Base-by-base conservation (phyloP, 2,797 vertebrate genomes). In the Knipowitschia caucasica region DNA sequence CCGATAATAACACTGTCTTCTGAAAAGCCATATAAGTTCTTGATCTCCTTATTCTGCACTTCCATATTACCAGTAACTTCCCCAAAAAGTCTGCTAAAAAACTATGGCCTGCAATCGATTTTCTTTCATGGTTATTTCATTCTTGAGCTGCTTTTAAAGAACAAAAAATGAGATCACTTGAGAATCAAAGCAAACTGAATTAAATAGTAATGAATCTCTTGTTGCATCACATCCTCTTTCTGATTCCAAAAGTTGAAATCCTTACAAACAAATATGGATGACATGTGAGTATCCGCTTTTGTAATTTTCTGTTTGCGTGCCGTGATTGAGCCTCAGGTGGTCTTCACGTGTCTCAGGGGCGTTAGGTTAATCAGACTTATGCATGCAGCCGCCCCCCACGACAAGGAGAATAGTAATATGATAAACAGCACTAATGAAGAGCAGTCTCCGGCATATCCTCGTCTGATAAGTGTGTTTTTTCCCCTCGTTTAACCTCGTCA, bases 401-500 rank as follows among this genome's bases (percentile, higher is more conserved):
- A 11, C 62, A 54, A 44, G 57, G 65, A 57, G 67, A 66, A 73
- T 57, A 42, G 53, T 35, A 47, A 67, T 55, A 65, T 56, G 56
- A 62, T 81, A 77, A 82, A 82, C 65, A 59, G 27, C 52, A 52
- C 62, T 71, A 64, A 79, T 76, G 67, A 76, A 77, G 24, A 57
- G 71, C 2, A 31, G 46, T 62, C 18, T 65, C 53, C 56, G 64
- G 71, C 39, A 42, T 66, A 50, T 67, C 55, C 50, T 62, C 10
- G n/a, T 39, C 18, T 26, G 47, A 38, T 46, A 56, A 18, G 44
- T 54, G 46, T 63, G 73, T 69, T 76, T 81, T 77, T 67, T 77
- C 60, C 64, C 62, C 68, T 77, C 12, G 5, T 55, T 44, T 65
- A 73, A 68, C 60, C 67, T 35, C 18, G 73, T 69, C 71, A 71